Conservation (phyloP, 2,888 invertebrate species). For the Tipula unca region DNA sequence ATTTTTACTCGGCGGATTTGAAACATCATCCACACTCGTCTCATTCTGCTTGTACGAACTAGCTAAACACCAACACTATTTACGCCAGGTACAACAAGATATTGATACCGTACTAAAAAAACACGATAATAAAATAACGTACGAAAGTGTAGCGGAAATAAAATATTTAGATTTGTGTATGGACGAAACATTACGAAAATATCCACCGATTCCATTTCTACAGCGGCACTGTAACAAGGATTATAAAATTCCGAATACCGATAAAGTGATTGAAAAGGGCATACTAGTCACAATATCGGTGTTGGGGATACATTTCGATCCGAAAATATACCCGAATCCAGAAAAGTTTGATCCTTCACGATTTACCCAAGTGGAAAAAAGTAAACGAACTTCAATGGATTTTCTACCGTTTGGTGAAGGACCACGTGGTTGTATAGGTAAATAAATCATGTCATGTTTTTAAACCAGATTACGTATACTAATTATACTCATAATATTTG, state of each 20-base stretch:
- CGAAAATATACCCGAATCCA: constrained; percentile 21
- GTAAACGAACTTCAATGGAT: neutral
- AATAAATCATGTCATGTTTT: neutral
- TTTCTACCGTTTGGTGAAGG: constrained; percentile 23
- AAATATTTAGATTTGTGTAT: constrained; percentile 17
- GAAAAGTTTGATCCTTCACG: constrained; percentile 20
- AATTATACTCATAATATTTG: neutral
- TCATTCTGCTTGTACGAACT: constrained; percentile 19
- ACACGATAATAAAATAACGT: neutral
- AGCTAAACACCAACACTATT: neutral
- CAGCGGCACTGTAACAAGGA: constrained; percentile 20
- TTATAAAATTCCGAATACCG: constrained; percentile 8
- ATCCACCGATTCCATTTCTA: constrained; percentile 20
- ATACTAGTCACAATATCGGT: constrained; percentile 17
- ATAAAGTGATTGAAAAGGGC: constrained; percentile 16
- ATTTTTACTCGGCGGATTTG: neutral
- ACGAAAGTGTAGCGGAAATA: neutral
- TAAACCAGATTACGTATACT: neutral
- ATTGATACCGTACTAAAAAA: neutral
- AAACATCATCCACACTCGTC: neutral
- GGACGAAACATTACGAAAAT: constrained; percentile 17
- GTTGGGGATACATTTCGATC: constrained; percentile 20
- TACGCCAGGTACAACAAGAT: neutral
- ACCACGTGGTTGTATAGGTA: constrained; percentile 21
- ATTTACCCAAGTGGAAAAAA: neutral